Base-by-base conservation (phyloP, 2,888 invertebrate genomes). In the Archaeoteleia sp. region DNA sequence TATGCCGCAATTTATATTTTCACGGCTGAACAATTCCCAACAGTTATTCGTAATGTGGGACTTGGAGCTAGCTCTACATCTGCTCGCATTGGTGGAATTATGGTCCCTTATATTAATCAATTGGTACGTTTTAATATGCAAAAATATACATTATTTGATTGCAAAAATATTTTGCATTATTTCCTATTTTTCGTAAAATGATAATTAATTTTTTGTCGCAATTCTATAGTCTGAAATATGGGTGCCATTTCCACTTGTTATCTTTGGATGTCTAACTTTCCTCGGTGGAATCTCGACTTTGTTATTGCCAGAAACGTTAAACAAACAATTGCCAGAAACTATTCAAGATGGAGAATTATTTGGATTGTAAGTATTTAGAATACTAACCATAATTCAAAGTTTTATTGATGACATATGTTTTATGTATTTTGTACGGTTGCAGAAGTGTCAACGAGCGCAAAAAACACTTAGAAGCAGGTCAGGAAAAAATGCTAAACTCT, bases 1-100 rank as follows among this genome's bases (percentile, higher is more conserved):
- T 93, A 92, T 74, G 92, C 91, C 27, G 90, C 91, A 0, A 88
- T 92, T 37, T 92, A 92, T 75, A 89, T 92, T 40, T 91, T 92
- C 79, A 90, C 92, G 0, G 90, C 91, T 1, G 92, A 92, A 84
- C 91, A 91, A 79, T 92, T 92, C 75, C 92, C 92, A 13, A 92
- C 92, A 5, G 91, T 91, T 9, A 90, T 93, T 30, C 84, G 91
- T 68, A 91, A 90, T 74, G 89, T 89, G 29, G 90, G 89, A 23
- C 83, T 91, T 34, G 91, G 91, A 5, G 89, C 90, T 2, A 88
- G 89, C 45, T 90, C 90, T 1, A 90, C 89, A 58, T 88, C 88
- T 70, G 90, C 90, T n/a, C 84, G 90, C 65, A 81, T 90, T 30
- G 91, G 91, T 12, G 90, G 90, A 30, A 89, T 91, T 23, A 82